Evolutionary conservation across 1,140 invertebrate species (phyloP).

Genomic region (Drosophila malerkotliana): DNA sequence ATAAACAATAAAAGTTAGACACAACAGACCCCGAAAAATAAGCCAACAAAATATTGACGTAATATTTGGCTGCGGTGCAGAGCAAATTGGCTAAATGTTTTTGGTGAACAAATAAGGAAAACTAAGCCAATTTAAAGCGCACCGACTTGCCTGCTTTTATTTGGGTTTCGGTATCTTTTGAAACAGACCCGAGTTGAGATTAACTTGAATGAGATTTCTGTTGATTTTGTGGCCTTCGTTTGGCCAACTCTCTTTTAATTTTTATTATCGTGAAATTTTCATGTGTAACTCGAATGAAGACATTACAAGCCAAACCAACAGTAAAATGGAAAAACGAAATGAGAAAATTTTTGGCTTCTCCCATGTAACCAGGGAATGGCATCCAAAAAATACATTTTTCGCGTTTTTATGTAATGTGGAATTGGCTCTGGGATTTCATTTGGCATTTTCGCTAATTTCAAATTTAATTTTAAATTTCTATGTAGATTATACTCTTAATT

Average conservation of each 20-base stretch:
- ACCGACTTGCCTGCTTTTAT: constrained; percentile 23
- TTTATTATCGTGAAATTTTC: constrained; percentile 33
- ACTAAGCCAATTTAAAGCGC: constrained; percentile 38
- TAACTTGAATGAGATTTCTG: constrained; percentile 28
- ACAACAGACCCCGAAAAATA: constrained; percentile 29
- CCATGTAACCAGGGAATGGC: constrained; percentile 36
- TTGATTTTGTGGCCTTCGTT: constrained; percentile 28
- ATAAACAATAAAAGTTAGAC: constrained; percentile 45
- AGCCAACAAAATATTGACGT: constrained; percentile 38
- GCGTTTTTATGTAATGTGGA: constrained; percentile 71
- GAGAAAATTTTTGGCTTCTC: constrained; percentile 30
- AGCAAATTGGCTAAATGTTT: constrained; percentile 40
- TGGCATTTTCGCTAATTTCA: constrained; percentile 46
- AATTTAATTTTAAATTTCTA: constrained; percentile 57
- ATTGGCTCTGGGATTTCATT: constrained; percentile 47
- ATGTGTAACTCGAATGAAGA: constrained; percentile 46
- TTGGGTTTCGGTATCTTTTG: constrained; percentile 29
- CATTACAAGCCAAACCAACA: constrained; percentile 15
- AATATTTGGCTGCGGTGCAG: constrained; percentile 33
- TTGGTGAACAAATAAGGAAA: constrained; percentile 46
- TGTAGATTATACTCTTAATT: constrained; percentile 54
- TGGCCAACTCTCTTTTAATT: constrained; percentile 35
- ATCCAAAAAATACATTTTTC: constrained; percentile 56
- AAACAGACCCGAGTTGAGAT: constrained; percentile 28
- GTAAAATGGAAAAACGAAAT: constrained; percentile 21